Base-by-base conservation (phyloP, 92 coral and sea anemone genomes). In the Montipora capitata region DNA sequence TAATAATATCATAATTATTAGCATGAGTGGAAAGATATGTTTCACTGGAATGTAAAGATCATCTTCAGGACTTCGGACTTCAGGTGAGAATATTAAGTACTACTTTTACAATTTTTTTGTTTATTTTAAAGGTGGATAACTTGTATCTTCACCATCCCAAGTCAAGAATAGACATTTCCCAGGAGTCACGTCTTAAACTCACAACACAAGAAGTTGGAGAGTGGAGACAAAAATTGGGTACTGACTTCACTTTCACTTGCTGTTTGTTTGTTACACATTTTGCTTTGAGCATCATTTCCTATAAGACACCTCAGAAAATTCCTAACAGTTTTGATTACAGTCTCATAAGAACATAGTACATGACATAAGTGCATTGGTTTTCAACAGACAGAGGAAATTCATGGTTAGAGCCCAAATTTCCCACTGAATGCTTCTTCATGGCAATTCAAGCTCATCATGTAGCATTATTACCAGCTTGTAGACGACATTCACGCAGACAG, bases 361-460 rank as follows among this genome's bases (percentile, higher is more conserved):
- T 27, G 35, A 27, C 35, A 27, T 27, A 27, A 27, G 35, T 27
- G 35, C 35, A 27, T 27, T 27, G 3, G 6, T 61, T 68, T 79
- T 7, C 48, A 15, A 59, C 79, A 82, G 87, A 70, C 42, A 57
- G 74, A 51, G 87, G 65, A 66, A 82, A 76, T 59, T 74, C 86
- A 6, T 95, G 96, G 99, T 63, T 82, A 40, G 90, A 94, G 27
- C 97, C 96, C 7, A 97, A 97, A 77, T 97, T 97, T 76, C 99
- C 98, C 16, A 97, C 99, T 0, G 99, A 97, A 70, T 97, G 99
- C 84, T 97, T 95, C 92, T 97, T 94, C 82, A 95, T 97, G 99
- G 92, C 98, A 13, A 88, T 88, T 80, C 94, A 93, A 85, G 96
- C 90, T 6, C 99, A 97, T 76, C 99, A 97, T 77, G 81, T 90